phyloP scores from a whole-genome alignment of 2,888 invertebrate genomes.

The Parapristionchus giblindavisi region DNA sequence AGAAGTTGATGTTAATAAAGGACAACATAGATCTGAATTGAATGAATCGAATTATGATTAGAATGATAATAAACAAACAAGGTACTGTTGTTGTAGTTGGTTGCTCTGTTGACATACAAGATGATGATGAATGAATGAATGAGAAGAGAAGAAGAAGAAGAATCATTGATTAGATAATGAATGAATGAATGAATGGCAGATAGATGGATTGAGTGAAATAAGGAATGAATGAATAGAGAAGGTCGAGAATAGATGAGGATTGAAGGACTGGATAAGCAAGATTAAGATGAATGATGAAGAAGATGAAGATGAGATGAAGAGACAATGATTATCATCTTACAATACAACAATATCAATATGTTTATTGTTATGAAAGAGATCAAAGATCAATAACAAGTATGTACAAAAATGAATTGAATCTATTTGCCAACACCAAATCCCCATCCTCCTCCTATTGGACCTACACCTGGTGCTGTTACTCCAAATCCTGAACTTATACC shows the following conservation, averaged over 20 bases:
- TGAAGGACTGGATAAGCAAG: conserved; percentile 29
- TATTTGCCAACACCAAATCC: neutral
- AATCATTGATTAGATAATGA: neutral
- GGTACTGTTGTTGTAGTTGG: neutral
- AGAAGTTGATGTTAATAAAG: conserved; percentile 7
- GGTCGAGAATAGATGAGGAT: conserved; percentile 1
- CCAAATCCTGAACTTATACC: neutral
- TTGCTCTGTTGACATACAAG: too few species aligned
- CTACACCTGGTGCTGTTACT: neutral
- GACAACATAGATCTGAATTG: conserved; percentile 34
- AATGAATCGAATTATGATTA: neutral
- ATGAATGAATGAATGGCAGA: conserved; percentile 9
- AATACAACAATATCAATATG: too few species aligned
- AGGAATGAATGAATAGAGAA: conserved; percentile 5
- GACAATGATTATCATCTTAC: neutral
- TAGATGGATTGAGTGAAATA: neutral
- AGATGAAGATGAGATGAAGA: neutral
- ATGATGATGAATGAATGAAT: too few species aligned
- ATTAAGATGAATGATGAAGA: neutral
- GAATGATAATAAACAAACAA: neutral
- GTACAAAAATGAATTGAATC: too few species aligned
- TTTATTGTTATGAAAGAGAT: too few species aligned
- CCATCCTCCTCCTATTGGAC: conserved; percentile 11
- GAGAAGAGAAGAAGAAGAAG: neutral
- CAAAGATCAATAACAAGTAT: too few species aligned